Base-by-base conservation (phyloP, 1,140 invertebrate species). In the Agrypnia vestita region DNA sequence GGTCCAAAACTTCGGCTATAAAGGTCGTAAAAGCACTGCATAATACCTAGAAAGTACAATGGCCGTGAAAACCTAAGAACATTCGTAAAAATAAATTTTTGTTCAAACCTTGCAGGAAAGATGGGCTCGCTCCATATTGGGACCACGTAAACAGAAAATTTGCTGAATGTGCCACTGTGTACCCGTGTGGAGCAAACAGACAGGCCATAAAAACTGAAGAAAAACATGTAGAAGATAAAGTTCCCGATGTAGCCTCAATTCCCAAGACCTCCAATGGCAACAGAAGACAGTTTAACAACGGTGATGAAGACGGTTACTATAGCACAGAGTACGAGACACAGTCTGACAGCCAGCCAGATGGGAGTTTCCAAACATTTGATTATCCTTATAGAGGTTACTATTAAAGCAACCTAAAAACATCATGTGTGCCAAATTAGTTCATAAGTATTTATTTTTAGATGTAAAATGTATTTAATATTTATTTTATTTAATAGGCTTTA, bases 61-160 rank as follows among this genome's bases (percentile, higher is more conserved):
- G 25, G 6, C 1, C 6, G 6, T 35, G 6, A 35, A 35, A 35
- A 35, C n/a, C n/a, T n/a, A n/a, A n/a, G 6, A 6, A 35, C 25
- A 35, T 35, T 3, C 6, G 6, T 35, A 1, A 35, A 35, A 1
- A 35, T 35, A 35, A 35, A 35, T 35, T 3, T 35, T 35, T 35
- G 25, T 35, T 35, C 6, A 6, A 35, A 35, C 6, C 3, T 61
- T 72, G 25, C 55, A 76, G 78, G 62, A 74, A 80, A 51, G 49
- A 80, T 43, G 79, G 79, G 46, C 35, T 83, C 13, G 80, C 80
- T 12, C 72, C 74, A 72, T 83, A 81, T 55, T 83, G 80, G 80
- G 80, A 83, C 76, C 78, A 80, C 35, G 46, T 35, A 6, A 12
- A 81, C 15, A 72, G 73, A 53, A 79, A 47, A n/a, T 83, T 61